A percentile compares a stretch with the other conserved stretches of the same genome.
phyloP scores from a whole-genome alignment of 1,140 invertebrate genomes.

The Teleopsis dalmanni region DNA sequence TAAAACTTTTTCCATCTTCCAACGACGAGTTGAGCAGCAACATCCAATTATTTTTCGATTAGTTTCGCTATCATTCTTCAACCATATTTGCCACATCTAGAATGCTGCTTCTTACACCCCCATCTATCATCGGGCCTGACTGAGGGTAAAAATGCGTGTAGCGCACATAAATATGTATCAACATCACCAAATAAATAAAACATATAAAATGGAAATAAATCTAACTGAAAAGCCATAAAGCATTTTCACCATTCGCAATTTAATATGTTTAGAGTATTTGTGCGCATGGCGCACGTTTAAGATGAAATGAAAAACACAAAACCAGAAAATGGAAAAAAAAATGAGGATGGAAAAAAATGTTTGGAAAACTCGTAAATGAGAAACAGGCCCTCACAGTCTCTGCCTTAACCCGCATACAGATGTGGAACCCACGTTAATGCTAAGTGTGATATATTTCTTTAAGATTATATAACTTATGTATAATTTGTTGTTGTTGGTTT shows the following conservation, averaged over 20 bases:
- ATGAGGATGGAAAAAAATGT: background rate
- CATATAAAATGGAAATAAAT: constrained; percentile 44
- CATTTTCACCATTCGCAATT: constrained; percentile 44
- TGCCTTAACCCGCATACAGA: background rate
- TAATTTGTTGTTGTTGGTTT: constrained; percentile 28
- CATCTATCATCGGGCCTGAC: constrained; percentile 2
- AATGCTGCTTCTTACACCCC: constrained; percentile 8
- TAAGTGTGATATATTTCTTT: constrained; percentile 44
- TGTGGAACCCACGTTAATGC: constrained; percentile 16
- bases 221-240: constrained; percentile 44
- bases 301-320: too few relatives aligned
- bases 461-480: constrained; percentile 44
- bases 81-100: constrained; percentile 19
- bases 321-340: too few relatives aligned
- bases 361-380: background rate
- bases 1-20: constrained; percentile 22
- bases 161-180: constrained; percentile 18
- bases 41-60: constrained; percentile 43
- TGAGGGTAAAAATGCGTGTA: constrained; percentile 7
- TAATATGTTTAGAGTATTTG: constrained; percentile 24
- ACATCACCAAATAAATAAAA: constrained; percentile 27
- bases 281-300: background rate
- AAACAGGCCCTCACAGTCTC: background rate
- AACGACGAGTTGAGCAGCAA: background rate
- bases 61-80: constrained; percentile 42